Conservation (phyloP, 2,888 invertebrate genomes). For the Mycalesis mineus region DNA sequence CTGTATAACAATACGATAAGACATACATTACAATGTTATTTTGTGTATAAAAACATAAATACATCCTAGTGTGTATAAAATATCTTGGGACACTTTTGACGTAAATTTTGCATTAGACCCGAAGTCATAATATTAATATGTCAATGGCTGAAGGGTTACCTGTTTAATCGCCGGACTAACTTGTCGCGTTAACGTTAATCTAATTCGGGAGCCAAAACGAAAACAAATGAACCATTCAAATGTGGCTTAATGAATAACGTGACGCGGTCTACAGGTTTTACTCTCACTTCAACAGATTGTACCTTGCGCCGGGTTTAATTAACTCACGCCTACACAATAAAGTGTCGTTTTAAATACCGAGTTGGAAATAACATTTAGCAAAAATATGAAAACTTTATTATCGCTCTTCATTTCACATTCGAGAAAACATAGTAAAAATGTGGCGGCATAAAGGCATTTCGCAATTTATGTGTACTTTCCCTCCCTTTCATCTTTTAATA, state of each 20-base stretch:
- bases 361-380: no score
- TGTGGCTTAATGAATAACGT: constrained; percentile 15
- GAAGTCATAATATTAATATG: no score
- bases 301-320: neutral
- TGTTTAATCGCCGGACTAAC: constrained; percentile 29
- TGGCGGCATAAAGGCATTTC: constrained; percentile 11
- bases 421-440: neutral
- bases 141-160: constrained; percentile 28
- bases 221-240: constrained; percentile 22
- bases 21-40: no score
- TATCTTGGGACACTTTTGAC: no score
- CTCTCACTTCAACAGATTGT: constrained; percentile 4
- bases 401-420: neutral
- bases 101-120: no score
- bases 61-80: no score
- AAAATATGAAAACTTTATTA: no score
- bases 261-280: constrained; percentile 11
- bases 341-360: neutral
- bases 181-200: constrained; percentile 29
- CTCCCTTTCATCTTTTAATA: constrained; percentile 19
- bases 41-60: no score
- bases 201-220: constrained; percentile 23
- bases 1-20: no score
- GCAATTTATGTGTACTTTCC: constrained; percentile 8
- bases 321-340: neutral